Conservation (phyloP, 2,888 invertebrate species). For the Brassicogethes aeneus region DNA sequence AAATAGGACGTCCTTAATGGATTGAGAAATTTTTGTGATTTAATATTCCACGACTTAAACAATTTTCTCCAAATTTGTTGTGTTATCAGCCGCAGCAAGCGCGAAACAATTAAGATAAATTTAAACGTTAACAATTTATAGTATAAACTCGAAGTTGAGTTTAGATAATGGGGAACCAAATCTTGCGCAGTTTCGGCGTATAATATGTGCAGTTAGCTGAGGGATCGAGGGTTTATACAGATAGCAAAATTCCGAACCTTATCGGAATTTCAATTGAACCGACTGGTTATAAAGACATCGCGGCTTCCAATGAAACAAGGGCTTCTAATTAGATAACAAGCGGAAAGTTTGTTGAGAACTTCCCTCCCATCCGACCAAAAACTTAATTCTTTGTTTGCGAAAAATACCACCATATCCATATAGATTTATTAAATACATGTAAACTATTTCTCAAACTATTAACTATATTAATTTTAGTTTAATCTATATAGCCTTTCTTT, state of each 20-base stretch:
- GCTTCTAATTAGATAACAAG: slow-evolving; percentile 38
- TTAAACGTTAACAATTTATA: slow-evolving; percentile 31
- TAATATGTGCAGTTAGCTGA: not conserved
- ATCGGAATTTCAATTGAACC: slow-evolving; percentile 38
- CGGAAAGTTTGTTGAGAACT: slow-evolving; percentile 29
- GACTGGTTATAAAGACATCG: slow-evolving; percentile 37
- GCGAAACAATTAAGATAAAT: slow-evolving; percentile 35
- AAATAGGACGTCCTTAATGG: too few species aligned
- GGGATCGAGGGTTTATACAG: too few species aligned
- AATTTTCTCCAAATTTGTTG: not conserved
- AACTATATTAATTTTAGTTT: too few species aligned
- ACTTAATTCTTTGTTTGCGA: not conserved
- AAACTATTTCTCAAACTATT: too few species aligned
- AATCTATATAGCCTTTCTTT: too few species aligned
- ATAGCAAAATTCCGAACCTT: slow-evolving; percentile 34
- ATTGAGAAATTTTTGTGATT: too few species aligned
- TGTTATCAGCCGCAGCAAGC: slow-evolving; percentile 10
- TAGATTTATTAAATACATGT: too few species aligned
- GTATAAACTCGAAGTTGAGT: slow-evolving; percentile 20
- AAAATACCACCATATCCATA: not conserved
- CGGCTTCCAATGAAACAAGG: slow-evolving; percentile 31
- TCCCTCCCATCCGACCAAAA: slow-evolving; percentile 6
- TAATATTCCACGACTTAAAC: too few species aligned
- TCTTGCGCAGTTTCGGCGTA: not conserved
- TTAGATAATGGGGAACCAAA: slow-evolving; percentile 2